phyloP scores from a whole-genome alignment of 2,797 vertebrate species.

The Sternotherus odoratus region DNA sequence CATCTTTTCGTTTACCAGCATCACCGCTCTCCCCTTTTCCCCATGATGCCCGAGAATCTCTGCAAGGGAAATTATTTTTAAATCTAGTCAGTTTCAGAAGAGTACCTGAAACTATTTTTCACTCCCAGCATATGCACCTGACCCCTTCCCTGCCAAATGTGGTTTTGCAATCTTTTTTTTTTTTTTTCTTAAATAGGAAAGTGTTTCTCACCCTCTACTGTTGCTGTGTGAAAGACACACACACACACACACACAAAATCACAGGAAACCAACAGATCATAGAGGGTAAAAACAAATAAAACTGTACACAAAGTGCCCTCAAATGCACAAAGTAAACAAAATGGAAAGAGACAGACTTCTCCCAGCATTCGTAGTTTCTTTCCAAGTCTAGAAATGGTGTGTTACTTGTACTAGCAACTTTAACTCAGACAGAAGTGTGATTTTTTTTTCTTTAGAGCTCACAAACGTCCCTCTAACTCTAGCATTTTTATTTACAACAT shows the following conservation, averaged over 20 bases:
- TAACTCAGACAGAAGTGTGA: background rate
- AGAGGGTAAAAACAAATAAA: background rate
- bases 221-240: background rate
- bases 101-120: background rate
- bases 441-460: background rate
- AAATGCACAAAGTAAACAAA: background rate
- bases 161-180: background rate
- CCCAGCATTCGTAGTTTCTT: background rate
- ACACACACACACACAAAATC: background rate
- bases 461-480: background rate
- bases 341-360: background rate
- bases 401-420: background rate
- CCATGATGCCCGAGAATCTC: background rate
- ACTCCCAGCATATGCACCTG: background rate
- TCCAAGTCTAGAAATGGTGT: background rate
- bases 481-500: background rate
- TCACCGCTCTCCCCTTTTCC: background rate
- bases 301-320: background rate
- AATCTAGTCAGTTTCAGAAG: background rate
- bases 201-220: background rate
- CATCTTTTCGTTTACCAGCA: background rate
- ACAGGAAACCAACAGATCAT: background rate
- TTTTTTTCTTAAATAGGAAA: background rate
- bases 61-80: background rate
- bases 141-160: background rate